Conservation (phyloP, 2,113 vertebrate species). For the Anhinga anhinga region DNA sequence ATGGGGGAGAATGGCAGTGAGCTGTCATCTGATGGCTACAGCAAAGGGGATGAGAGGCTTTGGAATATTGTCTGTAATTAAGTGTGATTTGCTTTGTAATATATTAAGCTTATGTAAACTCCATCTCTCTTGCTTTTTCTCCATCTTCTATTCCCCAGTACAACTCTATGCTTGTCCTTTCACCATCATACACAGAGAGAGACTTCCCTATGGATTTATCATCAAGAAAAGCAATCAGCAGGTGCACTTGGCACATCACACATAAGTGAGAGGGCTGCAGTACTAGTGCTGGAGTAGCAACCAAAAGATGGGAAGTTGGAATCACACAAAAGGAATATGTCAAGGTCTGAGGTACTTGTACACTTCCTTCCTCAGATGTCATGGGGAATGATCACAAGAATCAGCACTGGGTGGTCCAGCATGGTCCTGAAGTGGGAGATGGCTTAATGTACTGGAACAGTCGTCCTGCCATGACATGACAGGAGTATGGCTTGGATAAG, state of each 20-base stretch:
- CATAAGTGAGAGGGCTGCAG: not conserved
- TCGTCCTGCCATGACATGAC: not conserved
- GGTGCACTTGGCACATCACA: not conserved
- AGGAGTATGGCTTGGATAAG: not conserved
- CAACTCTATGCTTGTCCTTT: not conserved
- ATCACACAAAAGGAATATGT: not conserved
- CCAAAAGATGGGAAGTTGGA: not conserved
- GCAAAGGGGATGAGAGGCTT: not conserved
- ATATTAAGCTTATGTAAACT: not conserved
- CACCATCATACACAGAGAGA: no score
- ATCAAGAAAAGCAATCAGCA: not conserved
- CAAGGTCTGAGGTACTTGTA: not conserved
- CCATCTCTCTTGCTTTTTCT: not conserved
- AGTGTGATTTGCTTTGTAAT: not conserved
- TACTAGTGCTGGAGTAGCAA: not conserved
- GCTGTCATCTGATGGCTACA: not conserved
- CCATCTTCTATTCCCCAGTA: not conserved
- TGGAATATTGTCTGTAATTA: not conserved
- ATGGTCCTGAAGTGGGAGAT: not conserved
- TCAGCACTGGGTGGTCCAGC: not conserved
- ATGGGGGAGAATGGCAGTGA: not conserved
- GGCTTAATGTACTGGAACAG: not conserved
- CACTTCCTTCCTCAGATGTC: not conserved
- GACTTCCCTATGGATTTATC: not conserved
- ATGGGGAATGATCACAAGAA: not conserved